Conservation (phyloP, 2,888 invertebrate species). For the Aproaerema taeniolella region DNA sequence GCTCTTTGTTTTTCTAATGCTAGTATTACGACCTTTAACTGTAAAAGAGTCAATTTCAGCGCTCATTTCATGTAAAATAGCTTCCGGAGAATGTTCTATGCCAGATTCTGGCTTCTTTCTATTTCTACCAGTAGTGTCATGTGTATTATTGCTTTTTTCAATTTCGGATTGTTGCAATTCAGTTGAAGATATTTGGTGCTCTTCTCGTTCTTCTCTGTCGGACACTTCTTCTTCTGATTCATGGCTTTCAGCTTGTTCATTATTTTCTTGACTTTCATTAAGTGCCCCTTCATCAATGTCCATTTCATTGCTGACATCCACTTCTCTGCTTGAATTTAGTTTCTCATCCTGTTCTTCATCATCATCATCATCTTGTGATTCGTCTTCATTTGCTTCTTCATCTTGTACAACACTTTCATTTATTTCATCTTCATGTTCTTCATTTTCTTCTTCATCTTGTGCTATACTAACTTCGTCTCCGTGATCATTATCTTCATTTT, state of each 20-base stretch:
- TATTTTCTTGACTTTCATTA: conserved; percentile 15
- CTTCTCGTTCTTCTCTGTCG: conserved; percentile 16
- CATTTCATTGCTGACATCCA: conserved; percentile 5
- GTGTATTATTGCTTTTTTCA: conserved; percentile 30
- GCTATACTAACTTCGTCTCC: conserved; percentile 7
- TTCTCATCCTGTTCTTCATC: conserved; percentile 8
- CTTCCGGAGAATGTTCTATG: conserved; percentile 51
- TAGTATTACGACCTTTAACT: conserved; percentile 37
- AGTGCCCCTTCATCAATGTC: conserved; percentile 17
- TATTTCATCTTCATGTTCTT: conserved; percentile 4
- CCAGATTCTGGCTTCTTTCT: conserved; percentile 30
- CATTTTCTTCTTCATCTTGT: background rate
- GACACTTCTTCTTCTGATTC: conserved; percentile 19
- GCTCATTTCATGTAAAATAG: conserved; percentile 32
- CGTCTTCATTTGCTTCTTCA: conserved; percentile 5
- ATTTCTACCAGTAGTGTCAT: conserved; percentile 39
- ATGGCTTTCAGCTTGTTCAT: conserved; percentile 17
- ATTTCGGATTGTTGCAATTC: conserved; percentile 1
- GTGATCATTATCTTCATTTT: conserved; percentile 6
- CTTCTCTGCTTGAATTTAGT: conserved; percentile 12
- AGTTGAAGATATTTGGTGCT: conserved; percentile 15
- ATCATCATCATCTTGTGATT: conserved; percentile 2
- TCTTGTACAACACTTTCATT: conserved; percentile 18
- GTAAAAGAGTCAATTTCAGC: conserved; percentile 36
- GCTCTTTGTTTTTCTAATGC: conserved; percentile 41